These are phyloP conservation scores for Isurus oxyrinchus DNA, from an alignment of 2,113 vertebrate genomes.

Conservation along the genomic window DNA sequence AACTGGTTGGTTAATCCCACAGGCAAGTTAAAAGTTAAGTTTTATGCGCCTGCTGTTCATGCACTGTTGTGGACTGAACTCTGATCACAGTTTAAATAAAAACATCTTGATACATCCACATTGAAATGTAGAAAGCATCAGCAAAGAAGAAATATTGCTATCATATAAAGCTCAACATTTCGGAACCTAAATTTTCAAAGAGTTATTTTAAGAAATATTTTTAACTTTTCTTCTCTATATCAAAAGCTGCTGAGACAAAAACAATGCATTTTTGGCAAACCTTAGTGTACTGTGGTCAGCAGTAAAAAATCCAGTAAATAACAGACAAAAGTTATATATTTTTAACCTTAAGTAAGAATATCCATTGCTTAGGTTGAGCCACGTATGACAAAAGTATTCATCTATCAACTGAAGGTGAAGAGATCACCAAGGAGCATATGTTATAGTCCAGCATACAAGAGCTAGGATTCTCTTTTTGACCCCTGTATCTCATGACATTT, in stretches of 20 bases:
- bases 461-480: not conserved
- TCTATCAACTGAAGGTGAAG: not conserved
- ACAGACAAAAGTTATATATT: not conserved
- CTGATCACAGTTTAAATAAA: not conserved
- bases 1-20: not conserved
- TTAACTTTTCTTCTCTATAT: too few species aligned
- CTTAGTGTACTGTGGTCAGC: not conserved
- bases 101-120: not conserved
- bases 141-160: not conserved
- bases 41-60: not conserved
- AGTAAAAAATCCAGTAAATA: not conserved
- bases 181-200: not conserved
- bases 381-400: not conserved
- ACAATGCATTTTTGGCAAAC: not conserved
- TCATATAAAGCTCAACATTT: not conserved
- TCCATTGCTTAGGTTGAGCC: not conserved
- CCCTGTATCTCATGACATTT: not conserved
- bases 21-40: not conserved
- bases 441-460: not conserved
- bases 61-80: not conserved
- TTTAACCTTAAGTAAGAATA: not conserved
- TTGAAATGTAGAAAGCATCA: not conserved
- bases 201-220: not conserved
- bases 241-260: not conserved
- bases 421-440: not conserved